Base-by-base conservation (phyloP, 2,113 vertebrate genomes). In the Chaenocephalus aceratus region DNA sequence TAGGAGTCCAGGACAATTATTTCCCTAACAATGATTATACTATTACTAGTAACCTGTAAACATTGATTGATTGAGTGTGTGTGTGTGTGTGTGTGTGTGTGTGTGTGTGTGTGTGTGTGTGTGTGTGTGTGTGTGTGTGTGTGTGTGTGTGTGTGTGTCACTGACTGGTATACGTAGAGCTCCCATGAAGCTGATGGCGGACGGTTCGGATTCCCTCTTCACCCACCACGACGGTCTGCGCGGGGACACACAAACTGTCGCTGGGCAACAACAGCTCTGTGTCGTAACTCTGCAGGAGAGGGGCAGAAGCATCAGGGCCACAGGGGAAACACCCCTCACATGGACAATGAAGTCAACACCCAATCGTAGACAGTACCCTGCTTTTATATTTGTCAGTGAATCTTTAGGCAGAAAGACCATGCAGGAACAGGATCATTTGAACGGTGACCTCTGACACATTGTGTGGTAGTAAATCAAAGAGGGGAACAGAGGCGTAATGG, bases 121-220 rank as follows among this genome's bases (percentile, higher is more conserved):
- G 49, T 56, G 54, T 57, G 53, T 10, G 36, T 41, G 61, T 36
- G 30, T 53, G 1, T 48, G n/a, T 57, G 34, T 75, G 46, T 68
- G 41, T 46, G 7, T 21, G 60, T 61, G 57, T 26, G 36, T 49
- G 30, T 57, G 51, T 23, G 23, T 53, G 34, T 16, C 3, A 84
- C 97, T 96, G 78, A 99, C 98, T 0, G 97, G 98, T 60, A 99
- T 99, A 21, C 77, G 91, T 3, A 99, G 95, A 0, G 97, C 98
- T 61, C 95, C 97, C 2, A 96, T 88, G 93, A 99, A 99, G 89
- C 97, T 98, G 94, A 99, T 99, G 90, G 97, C 96, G 0, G 94
- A 93, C 0, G 93, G 97, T 64, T 96, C 91, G 0, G 94, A 85
- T 10, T 91, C 90, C 13, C 93, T 95, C 89, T 93, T 95, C 66